Evolutionary conservation across 2,888 invertebrate species (phyloP).

Genomic region (Mylabris sibirica): DNA sequence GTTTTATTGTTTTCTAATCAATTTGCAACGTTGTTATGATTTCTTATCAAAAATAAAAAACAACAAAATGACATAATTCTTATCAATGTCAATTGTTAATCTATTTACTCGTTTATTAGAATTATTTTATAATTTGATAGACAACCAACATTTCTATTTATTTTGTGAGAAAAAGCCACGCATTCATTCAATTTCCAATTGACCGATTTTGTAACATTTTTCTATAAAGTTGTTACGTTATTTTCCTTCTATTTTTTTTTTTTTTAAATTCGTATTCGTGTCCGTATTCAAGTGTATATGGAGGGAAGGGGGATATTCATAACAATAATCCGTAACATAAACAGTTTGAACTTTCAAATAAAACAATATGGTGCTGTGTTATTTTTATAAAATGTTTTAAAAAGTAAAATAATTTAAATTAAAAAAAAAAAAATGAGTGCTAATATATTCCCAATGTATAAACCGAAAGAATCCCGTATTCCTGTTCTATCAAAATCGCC

Average conservation of each 20-base stretch:
- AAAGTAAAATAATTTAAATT: background rate
- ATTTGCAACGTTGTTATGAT: background rate
- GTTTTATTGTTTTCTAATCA: background rate
- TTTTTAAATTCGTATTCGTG: background rate
- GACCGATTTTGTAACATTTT: constrained; percentile 26
- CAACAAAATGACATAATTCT: too few species aligned
- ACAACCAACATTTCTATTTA: constrained; percentile 3
- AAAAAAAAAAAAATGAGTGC: constrained; percentile 48
- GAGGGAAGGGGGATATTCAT: constrained; percentile 23
- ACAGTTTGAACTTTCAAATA: constrained; percentile 21
- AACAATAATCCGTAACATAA: constrained; percentile 17
- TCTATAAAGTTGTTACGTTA: constrained; percentile 23
- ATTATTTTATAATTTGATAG: background rate
- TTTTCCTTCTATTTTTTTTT: background rate
- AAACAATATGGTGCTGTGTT: constrained; percentile 27
- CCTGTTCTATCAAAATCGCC: constrained; percentile 42
- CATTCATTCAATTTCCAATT: constrained; percentile 26
- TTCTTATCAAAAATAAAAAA: background rate
- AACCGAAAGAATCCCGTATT: constrained; percentile 44
- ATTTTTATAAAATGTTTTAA: background rate
- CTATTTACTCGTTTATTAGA: background rate
- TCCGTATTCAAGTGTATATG: constrained; percentile 17
- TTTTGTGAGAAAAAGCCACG: constrained; percentile 19
- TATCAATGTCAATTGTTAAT: background rate
- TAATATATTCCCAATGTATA: constrained; percentile 41